These are phyloP conservation scores for Eueremaeus valkanovi DNA, from an alignment of 2,888 invertebrate genomes.

Conservation along the genomic window DNA sequence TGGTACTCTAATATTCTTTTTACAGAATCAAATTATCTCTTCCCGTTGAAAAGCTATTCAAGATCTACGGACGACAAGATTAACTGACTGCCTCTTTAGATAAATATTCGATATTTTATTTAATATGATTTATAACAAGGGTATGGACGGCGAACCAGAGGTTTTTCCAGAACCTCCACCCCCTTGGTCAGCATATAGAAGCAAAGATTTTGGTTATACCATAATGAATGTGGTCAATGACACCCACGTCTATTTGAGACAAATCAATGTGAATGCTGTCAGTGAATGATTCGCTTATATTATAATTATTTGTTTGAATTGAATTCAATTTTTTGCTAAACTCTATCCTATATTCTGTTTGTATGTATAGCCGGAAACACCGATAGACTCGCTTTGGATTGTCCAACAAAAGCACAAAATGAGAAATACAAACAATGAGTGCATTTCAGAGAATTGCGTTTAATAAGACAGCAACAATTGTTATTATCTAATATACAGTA, in stretches of 20 bases:
- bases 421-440: neutral
- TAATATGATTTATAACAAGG: slow-evolving; percentile 48
- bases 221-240: slow-evolving; percentile 51
- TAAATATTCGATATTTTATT: too few species aligned
- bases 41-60: too few species aligned
- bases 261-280: slow-evolving; percentile 52
- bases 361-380: neutral
- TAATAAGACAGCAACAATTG: too few species aligned
- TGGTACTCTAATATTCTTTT: too few species aligned
- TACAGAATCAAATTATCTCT: too few species aligned
- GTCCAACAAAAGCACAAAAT: slow-evolving; percentile 18
- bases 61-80: too few species aligned
- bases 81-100: too few species aligned
- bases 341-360: neutral
- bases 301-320: too few species aligned
- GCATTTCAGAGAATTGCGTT: too few species aligned
- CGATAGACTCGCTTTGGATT: neutral
- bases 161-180: slow-evolving; percentile 48
- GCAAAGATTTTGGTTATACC: slow-evolving; percentile 54
- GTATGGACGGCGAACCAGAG: slow-evolving; percentile 52
- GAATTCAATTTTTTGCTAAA: neutral
- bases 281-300: too few species aligned
- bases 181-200: slow-evolving; percentile 53
- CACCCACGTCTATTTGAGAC: slow-evolving; percentile 53
- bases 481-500: too few species aligned